Evolutionary conservation across 2,888 invertebrate species (phyloP).

Genomic region (Yponomeuta sedellus): DNA sequence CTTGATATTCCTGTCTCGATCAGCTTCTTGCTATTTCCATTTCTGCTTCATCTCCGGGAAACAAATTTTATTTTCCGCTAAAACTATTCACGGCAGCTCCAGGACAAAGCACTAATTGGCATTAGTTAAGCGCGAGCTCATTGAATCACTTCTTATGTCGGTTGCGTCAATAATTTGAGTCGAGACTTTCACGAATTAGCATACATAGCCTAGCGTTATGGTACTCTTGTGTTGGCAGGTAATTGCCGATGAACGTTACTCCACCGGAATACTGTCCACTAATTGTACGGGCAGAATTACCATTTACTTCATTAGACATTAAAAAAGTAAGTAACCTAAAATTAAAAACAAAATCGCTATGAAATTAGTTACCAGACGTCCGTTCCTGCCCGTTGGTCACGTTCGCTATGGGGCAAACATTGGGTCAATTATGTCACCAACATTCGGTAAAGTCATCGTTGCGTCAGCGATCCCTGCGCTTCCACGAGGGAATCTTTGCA

Average conservation of each 20-base stretch:
- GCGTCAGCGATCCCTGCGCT: slow-evolving; percentile 1
- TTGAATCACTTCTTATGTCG: slow-evolving; percentile 3
- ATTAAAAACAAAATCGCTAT: neutral
- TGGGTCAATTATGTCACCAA: neutral
- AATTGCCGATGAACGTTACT: neutral
- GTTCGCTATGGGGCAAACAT: neutral
- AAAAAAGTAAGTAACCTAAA: neutral
- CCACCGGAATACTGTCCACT: neutral
- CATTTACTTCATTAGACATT: neutral
- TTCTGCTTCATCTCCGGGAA: too few relatives aligned
- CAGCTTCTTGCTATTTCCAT: too few relatives aligned
- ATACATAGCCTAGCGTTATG: neutral
- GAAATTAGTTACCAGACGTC: neutral
- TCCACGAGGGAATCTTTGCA: neutral
- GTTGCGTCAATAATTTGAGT: slow-evolving; percentile 9
- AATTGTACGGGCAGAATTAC: neutral
- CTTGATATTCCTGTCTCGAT: too few relatives aligned
- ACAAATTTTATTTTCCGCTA: too few relatives aligned
- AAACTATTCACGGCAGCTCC: neutral
- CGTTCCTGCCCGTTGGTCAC: neutral
- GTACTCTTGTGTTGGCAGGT: neutral
- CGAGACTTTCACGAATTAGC: slow-evolving; percentile 12
- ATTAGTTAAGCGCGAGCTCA: neutral
- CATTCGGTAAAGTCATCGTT: neutral
- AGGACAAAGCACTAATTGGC: neutral